These are phyloP conservation scores for Xiphydria camelus DNA, from an alignment of 2,888 invertebrate species.

Conservation along the genomic window DNA sequence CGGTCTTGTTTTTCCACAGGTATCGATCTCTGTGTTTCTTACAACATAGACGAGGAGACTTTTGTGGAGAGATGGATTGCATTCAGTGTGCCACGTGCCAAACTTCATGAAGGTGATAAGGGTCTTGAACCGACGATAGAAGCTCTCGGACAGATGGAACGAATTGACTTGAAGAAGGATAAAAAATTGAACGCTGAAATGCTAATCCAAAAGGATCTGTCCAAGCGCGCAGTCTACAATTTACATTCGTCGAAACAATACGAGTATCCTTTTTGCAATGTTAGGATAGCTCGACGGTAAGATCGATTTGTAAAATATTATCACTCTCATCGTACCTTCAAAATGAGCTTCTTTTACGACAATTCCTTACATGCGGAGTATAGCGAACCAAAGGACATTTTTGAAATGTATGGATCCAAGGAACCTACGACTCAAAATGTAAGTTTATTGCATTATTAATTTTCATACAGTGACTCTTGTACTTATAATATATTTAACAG, in stretches of 20 bases:
- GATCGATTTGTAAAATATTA: too few relatives aligned
- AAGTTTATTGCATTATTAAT: too few relatives aligned
- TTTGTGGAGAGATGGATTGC: constrained; percentile 49
- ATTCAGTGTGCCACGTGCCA: constrained; percentile 31
- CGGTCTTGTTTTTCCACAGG: constrained; percentile 29
- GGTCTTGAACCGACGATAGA: constrained; percentile 35
- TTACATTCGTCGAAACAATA: constrained; percentile 2
- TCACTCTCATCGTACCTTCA: too few relatives aligned
- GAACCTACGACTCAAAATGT: constrained; percentile 29
- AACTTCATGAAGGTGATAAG: constrained; percentile 18
- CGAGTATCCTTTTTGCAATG: constrained; percentile 47
- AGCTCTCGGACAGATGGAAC: constrained; percentile 36
- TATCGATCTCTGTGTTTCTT: constrained; percentile 40
- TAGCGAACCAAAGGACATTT: constrained; percentile 31
- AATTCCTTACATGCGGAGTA: not conserved
- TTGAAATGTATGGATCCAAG: constrained; percentile 40
- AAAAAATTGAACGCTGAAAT: constrained; percentile 3
- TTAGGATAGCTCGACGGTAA: too few relatives aligned
- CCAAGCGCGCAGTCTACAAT: constrained; percentile 9
- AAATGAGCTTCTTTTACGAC: too few relatives aligned
- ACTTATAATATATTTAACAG: too few relatives aligned
- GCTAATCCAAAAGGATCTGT: constrained; percentile 2
- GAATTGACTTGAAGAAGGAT: constrained; percentile 20
- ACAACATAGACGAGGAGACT: constrained; percentile 38
- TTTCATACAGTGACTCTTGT: too few relatives aligned